phyloP scores from a whole-genome alignment of 2,797 vertebrate genomes.

The Sebastes minor region DNA sequence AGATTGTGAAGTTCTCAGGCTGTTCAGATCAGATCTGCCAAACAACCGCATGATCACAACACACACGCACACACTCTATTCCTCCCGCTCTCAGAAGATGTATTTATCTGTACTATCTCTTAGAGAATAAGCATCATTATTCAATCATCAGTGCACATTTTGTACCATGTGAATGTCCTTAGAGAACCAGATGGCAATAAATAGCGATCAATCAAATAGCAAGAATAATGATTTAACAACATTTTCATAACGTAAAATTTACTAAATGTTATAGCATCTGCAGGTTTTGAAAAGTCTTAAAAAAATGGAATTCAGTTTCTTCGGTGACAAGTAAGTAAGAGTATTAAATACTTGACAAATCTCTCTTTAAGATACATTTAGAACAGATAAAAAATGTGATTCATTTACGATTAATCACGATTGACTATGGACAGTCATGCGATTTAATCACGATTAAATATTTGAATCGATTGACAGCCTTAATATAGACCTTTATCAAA shows the following conservation, averaged over 20 bases:
- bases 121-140: constrained; percentile 3
- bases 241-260: neutral
- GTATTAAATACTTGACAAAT: too few species aligned
- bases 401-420: too few species aligned
- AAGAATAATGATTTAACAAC: neutral
- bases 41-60: neutral
- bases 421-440: too few species aligned
- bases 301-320: too few species aligned
- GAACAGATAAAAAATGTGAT: too few species aligned
- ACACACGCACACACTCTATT: neutral
- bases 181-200: neutral
- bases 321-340: too few species aligned
- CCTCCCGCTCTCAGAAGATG: neutral
- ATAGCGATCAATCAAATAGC: too few species aligned
- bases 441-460: too few species aligned
- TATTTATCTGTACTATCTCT: neutral
- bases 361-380: too few species aligned
- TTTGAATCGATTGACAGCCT: too few species aligned
- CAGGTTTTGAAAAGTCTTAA: too few species aligned
- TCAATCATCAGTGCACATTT: constrained; percentile 12
- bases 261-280: neutral
- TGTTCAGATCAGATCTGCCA: constrained; percentile 51
- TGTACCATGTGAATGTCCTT: neutral
- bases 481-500: neutral
- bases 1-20: constrained; percentile 54